Evolutionary conservation across 2,888 invertebrate species (phyloP).

Genomic region (Dryadula phaetusa): DNA sequence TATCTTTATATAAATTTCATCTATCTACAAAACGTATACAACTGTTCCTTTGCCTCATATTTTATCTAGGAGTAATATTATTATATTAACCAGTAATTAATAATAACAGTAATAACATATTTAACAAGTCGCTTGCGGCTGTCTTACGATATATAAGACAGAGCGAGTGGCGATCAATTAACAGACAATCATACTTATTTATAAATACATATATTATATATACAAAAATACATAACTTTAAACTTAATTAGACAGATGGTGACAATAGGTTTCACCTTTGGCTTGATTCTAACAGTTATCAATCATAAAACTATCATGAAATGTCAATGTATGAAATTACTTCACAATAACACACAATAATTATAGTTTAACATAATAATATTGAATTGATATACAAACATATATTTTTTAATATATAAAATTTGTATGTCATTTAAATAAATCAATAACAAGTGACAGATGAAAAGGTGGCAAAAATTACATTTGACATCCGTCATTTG

Average conservation of each 20-base stretch:
- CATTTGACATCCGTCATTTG: background rate
- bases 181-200: background rate
- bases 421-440: background rate
- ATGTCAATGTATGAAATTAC: too few relatives aligned
- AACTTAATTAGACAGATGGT: too few relatives aligned
- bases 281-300: background rate
- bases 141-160: too few relatives aligned
- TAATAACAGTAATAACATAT: background rate
- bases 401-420: too few relatives aligned
- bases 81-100: background rate
- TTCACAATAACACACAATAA: too few relatives aligned
- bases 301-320: background rate
- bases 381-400: too few relatives aligned
- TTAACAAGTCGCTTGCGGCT: background rate
- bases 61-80: background rate
- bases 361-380: too few relatives aligned
- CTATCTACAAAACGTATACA: background rate
- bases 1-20: background rate
- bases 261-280: background rate
- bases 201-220: too few relatives aligned
- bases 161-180: background rate
- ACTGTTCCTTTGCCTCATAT: slow-evolving; percentile 49
- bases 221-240: background rate
- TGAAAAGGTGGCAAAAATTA: background rate
- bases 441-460: background rate